These are phyloP conservation scores for Phalacrocorax carbo DNA, from an alignment of 2,113 vertebrate genomes.

Conservation along the genomic window DNA sequence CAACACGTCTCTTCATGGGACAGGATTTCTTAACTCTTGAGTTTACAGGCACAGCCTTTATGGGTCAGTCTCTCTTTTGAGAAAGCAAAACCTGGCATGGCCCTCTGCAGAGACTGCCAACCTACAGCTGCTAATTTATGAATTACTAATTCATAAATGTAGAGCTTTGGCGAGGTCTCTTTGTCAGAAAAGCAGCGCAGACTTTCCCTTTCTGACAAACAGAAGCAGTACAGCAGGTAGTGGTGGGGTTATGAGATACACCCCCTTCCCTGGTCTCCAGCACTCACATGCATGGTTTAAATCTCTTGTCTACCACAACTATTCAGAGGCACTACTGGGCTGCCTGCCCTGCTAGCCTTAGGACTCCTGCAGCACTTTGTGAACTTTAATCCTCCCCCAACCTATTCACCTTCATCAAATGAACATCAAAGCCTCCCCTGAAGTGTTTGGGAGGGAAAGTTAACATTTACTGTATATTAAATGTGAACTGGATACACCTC, in stretches of 20 bases:
- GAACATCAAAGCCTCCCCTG: constrained; percentile 41
- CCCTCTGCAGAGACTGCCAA: neutral
- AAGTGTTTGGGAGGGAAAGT: constrained; percentile 26
- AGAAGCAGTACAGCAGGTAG: neutral
- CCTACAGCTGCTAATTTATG: constrained; percentile 48
- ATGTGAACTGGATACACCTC: constrained; percentile 4
- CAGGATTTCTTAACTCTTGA: constrained; percentile 5
- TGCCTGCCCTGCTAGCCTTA: neutral
- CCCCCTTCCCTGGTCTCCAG: neutral
- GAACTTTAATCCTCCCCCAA: constrained; percentile 20
- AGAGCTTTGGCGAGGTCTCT: neutral
- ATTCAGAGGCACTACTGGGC: neutral
- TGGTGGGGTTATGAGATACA: neutral
- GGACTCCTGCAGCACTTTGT: neutral
- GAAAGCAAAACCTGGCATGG: constrained; percentile 23
- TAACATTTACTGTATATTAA: constrained; percentile 37
- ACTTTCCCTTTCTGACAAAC: neutral
- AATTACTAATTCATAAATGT: constrained; percentile 47
- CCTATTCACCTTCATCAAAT: constrained; percentile 7
- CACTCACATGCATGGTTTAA: neutral
- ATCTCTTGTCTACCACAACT: neutral
- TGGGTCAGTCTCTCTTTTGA: neutral
- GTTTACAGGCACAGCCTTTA: neutral
- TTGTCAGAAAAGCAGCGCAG: neutral
- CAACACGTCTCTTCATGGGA: neutral